A percentile compares a stretch with the other conserved stretches of the same genome.
These are phyloP conservation scores for Trichogramma dendrolimi DNA, from an alignment of 2,888 invertebrate genomes.

Conservation along the genomic window DNA sequence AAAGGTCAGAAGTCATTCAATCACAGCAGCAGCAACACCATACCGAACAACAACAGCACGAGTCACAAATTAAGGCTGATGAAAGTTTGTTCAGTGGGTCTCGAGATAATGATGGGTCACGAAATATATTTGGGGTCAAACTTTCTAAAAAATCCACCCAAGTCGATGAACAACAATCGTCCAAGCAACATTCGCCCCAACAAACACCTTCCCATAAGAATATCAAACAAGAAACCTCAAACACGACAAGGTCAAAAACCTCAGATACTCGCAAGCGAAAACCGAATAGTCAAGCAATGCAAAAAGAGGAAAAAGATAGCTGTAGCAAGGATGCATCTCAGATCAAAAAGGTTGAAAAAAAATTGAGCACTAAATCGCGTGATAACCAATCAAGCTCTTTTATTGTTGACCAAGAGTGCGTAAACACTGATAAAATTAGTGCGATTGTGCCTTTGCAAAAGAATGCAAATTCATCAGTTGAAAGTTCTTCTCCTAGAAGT, in stretches of 20 bases:
- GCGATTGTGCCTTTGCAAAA: constrained; percentile 25
- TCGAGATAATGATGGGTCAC: constrained; percentile 52
- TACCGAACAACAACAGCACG: constrained; percentile 49
- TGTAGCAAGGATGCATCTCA: constrained; percentile 42
- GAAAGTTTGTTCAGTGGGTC: constrained; percentile 48
- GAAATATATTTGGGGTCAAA: constrained; percentile 49
- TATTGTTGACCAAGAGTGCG: constrained; percentile 3
- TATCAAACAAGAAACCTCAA: constrained; percentile 45
- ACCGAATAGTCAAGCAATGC: constrained; percentile 41
- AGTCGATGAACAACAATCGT: constrained; percentile 37
- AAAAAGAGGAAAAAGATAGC: constrained; percentile 45
- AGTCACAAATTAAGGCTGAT: constrained; percentile 37
- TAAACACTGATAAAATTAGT: constrained; percentile 16
- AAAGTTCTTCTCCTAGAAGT: constrained; percentile 6
- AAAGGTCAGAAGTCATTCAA: constrained; percentile 37
- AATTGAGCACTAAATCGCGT: constrained; percentile 35
- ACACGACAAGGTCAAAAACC: constrained; percentile 39
- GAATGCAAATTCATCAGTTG: constrained; percentile 1
- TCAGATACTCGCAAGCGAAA: constrained; percentile 49
- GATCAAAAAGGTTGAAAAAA: constrained; percentile 48
- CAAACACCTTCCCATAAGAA: constrained; percentile 50
- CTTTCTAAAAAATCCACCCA: constrained; percentile 45
- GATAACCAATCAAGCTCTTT: constrained; percentile 13
- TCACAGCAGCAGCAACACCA: constrained; percentile 43
- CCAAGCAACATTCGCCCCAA: constrained; percentile 44